A percentile compares a stretch with the other conserved stretches of the same genome.
These are phyloP conservation scores for Drosophila burlai DNA, from an alignment of 1,140 invertebrate species.

Conservation along the genomic window DNA sequence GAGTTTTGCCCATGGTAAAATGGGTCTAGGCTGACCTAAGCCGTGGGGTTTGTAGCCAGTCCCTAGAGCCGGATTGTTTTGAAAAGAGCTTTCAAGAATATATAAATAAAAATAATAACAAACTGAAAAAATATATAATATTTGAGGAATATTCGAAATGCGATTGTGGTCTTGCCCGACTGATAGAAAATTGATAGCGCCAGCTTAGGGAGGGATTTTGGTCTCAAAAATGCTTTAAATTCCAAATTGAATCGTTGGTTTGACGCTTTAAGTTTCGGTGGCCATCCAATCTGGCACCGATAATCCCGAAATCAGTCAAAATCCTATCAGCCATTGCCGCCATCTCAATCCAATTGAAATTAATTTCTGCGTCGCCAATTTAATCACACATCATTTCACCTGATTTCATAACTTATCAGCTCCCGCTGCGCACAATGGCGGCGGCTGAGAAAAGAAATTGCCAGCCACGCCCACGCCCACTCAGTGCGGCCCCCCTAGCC, in stretches of 20 bases:
- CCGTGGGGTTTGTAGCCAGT: conserved; percentile 2
- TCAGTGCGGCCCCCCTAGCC: neutral
- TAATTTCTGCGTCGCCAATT: conserved; percentile 59
- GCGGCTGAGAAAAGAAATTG: conserved; percentile 42
- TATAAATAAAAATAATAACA: neutral
- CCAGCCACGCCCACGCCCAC: conserved; percentile 25
- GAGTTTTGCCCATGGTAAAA: conserved; percentile 26
- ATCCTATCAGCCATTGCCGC: conserved; percentile 15
- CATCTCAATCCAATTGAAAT: conserved; percentile 46
- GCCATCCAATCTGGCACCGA: neutral
- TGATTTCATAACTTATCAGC: conserved; percentile 73
- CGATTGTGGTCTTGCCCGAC: neutral
- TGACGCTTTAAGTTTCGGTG: neutral
- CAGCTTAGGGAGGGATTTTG: neutral
- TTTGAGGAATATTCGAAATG: conserved; percentile 4
- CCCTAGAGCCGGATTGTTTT: conserved; percentile 23
- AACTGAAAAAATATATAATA: neutral
- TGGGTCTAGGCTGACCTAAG: conserved; percentile 10
- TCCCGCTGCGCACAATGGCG: conserved; percentile 41
- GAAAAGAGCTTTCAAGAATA: conserved; percentile 19
- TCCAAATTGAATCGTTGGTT: neutral
- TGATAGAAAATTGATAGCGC: neutral
- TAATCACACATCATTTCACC: conserved; percentile 69
- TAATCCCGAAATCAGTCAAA: conserved; percentile 21
- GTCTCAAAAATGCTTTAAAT: neutral